phyloP scores from a whole-genome alignment of 2,888 invertebrate species.

The Lordiphosa fenestrarum region DNA sequence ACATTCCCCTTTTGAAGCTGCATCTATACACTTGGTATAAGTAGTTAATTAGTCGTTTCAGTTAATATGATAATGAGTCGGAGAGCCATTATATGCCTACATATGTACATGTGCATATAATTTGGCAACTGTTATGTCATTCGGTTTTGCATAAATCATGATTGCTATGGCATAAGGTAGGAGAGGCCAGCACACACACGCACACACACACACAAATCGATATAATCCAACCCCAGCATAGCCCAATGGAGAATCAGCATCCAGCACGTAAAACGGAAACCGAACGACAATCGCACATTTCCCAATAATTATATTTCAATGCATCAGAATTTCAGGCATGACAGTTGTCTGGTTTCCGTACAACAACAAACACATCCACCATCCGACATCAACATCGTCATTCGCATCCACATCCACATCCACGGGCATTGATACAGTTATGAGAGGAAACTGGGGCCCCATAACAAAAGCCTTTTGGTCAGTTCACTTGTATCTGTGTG shows the following conservation, averaged over 20 bases:
- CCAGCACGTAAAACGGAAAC: slow-evolving; percentile 67
- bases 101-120: slow-evolving; percentile 3
- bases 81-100: slow-evolving; percentile 12
- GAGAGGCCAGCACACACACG: background rate
- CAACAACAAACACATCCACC: slow-evolving; percentile 34
- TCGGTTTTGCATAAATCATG: slow-evolving; percentile 12
- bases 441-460: slow-evolving; percentile 27
- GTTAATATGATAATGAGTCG: slow-evolving; percentile 1
- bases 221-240: slow-evolving; percentile 11
- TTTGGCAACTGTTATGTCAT: slow-evolving; percentile 1
- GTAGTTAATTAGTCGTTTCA: too few relatives aligned
- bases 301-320: slow-evolving; percentile 79
- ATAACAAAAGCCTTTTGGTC: slow-evolving; percentile 38
- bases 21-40: too few relatives aligned
- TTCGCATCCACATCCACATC: slow-evolving; percentile 12
- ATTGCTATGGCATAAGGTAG: slow-evolving; percentile 20
- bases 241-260: slow-evolving; percentile 8
- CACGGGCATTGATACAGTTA: slow-evolving; percentile 49
- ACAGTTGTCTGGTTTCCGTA: slow-evolving; percentile 74
- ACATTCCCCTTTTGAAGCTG: too few relatives aligned
- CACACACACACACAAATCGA: slow-evolving; percentile 1
- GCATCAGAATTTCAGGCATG: slow-evolving; percentile 70
- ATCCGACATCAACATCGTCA: slow-evolving; percentile 23
- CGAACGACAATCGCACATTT: slow-evolving; percentile 76
- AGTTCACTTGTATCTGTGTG: slow-evolving; percentile 24